A percentile compares a stretch with the other conserved stretches of the same genome.
These are phyloP conservation scores for Epizoanthus fatuus DNA, from an alignment of 92 coral and sea anemone species.

Conservation along the genomic window DNA sequence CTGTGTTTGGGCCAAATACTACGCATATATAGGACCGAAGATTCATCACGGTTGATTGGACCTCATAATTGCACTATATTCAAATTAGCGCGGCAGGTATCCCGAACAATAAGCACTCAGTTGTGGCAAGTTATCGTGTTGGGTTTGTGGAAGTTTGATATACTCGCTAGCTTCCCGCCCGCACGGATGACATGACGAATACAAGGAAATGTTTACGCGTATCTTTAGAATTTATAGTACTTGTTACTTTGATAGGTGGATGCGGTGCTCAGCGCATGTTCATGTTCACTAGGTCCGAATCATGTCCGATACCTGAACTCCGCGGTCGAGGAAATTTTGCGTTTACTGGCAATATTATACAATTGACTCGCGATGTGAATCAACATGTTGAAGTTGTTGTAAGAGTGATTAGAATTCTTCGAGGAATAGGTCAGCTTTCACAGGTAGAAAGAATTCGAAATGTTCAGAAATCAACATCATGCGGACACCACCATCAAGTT, in stretches of 20 bases:
- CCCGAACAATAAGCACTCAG: neutral
- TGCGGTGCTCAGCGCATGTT: conserved; percentile 5
- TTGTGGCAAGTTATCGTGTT: neutral
- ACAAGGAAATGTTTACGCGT: neutral
- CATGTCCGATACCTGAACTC: conserved; percentile 67
- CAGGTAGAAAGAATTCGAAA: conserved; percentile 56
- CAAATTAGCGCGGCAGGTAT: conserved; percentile 28
- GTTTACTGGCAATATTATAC: conserved; percentile 72
- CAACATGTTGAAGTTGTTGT: conserved; percentile 65
- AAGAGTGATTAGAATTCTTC: conserved; percentile 63
- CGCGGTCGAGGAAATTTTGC: conserved; percentile 73
- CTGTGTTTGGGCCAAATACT: too few species aligned
- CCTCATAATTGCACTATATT: conserved; percentile 37
- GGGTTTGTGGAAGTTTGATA: neutral
- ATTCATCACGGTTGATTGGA: conserved; percentile 9
- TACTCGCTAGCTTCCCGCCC: neutral
- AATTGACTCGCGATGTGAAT: conserved; percentile 52
- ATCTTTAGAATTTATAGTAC: neutral
- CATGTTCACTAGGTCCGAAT: conserved; percentile 65
- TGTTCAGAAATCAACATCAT: conserved; percentile 73
- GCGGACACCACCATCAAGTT: conserved; percentile 82
- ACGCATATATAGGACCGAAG: neutral
- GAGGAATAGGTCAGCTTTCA: conserved; percentile 46
- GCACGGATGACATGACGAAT: conserved; percentile 24
- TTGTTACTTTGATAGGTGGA: conserved; percentile 1